A percentile compares a stretch with the other conserved stretches of the same genome.
These are phyloP conservation scores for Nasonia longicornis DNA, from an alignment of 1,140 invertebrate genomes.

Conservation along the genomic window DNA sequence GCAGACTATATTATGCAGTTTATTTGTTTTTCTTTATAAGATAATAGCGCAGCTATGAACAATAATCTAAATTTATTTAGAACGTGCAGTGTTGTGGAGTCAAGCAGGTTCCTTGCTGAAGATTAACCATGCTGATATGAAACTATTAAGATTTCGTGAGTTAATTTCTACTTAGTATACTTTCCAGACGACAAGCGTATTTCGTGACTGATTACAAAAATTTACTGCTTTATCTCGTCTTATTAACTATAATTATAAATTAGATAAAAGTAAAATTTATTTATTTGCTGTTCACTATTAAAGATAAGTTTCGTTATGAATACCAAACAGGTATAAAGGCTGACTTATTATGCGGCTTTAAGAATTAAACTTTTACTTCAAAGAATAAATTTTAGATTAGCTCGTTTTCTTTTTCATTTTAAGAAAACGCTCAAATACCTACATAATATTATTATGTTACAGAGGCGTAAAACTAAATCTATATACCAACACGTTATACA, in stretches of 20 bases:
- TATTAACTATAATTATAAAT: background rate
- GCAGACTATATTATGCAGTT: too few relatives aligned
- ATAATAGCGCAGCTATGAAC: background rate
- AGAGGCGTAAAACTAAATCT: too few relatives aligned
- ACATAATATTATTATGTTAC: too few relatives aligned
- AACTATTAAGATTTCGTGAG: background rate
- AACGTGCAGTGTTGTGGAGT: background rate
- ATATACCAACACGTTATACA: too few relatives aligned
- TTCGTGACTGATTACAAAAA: background rate
- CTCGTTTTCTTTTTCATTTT: too few relatives aligned
- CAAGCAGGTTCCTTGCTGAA: background rate
- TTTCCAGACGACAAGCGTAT: background rate
- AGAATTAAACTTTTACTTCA: too few relatives aligned
- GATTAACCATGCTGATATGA: background rate
- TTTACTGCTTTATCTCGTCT: background rate
- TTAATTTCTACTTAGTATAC: background rate
- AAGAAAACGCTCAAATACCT: too few relatives aligned
- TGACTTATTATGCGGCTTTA: too few relatives aligned
- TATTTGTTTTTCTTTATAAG: too few relatives aligned
- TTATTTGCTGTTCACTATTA: background rate
- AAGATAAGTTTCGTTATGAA: too few relatives aligned
- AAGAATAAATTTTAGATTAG: too few relatives aligned
- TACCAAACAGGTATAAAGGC: too few relatives aligned
- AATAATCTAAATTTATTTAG: background rate
- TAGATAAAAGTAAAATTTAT: background rate